phyloP scores from a whole-genome alignment of 2,888 invertebrate species.

The Belgica antarctica region DNA sequence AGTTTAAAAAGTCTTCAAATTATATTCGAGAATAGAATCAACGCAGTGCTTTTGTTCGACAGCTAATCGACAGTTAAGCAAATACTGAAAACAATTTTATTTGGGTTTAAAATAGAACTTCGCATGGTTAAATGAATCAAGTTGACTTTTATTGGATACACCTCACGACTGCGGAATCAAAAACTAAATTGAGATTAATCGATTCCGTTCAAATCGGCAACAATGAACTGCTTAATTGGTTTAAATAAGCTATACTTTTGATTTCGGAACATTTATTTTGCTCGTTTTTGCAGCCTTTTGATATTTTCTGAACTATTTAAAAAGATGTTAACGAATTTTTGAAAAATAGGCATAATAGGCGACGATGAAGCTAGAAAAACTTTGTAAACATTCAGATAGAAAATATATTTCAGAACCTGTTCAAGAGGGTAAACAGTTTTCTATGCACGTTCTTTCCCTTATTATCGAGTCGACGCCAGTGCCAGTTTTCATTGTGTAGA shows the following conservation, averaged over 20 bases:
- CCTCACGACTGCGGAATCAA: neutral
- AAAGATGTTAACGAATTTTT: neutral
- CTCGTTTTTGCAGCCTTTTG: no score
- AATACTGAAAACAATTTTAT: no score
- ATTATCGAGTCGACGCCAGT: neutral
- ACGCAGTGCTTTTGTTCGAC: no score
- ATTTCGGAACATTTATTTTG: no score
- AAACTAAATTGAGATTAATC: neutral
- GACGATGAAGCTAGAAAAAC: neutral
- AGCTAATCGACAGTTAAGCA: no score
- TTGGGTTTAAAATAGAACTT: no score
- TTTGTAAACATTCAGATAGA: constrained; percentile 12
- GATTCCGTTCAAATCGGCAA: constrained; percentile 30
- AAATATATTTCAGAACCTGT: constrained; percentile 4
- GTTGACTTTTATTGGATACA: neutral
- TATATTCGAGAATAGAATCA: no score
- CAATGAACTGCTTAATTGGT: constrained; percentile 43
- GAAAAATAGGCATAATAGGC: neutral
- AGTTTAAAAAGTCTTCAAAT: no score
- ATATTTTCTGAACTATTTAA: no score
- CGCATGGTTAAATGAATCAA: no score
- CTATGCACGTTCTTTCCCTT: neutral
- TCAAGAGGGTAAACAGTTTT: neutral
- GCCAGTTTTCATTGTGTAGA: neutral
- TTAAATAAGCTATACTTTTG: neutral